Conservation (phyloP, 2,113 vertebrate genomes). For the Amblyopsis rosae region DNA sequence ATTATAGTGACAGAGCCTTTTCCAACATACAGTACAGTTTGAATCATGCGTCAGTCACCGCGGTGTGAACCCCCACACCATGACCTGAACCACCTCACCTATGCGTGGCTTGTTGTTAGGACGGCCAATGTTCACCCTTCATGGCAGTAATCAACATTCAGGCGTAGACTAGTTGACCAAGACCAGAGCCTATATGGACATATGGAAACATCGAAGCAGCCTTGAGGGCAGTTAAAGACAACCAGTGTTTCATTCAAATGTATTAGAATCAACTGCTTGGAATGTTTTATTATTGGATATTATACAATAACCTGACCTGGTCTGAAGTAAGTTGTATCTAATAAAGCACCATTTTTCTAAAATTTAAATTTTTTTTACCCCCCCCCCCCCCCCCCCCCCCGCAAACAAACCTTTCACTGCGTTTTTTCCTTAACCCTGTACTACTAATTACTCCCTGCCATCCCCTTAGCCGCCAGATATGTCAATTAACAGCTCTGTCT, state of each 20-base stretch:
- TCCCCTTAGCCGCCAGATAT: constrained; percentile 56
- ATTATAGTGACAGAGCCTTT: constrained; percentile 41
- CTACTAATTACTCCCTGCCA: constrained; percentile 36
- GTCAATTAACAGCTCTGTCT: constrained; percentile 68
- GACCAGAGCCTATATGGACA: background rate
- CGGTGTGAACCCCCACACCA: constrained; percentile 45
- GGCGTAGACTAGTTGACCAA: constrained; percentile 6
- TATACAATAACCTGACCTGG: too few relatives aligned
- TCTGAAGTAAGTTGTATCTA: background rate
- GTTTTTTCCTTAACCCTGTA: constrained; percentile 32
- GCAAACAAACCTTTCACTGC: constrained; percentile 22
- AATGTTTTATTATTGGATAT: too few relatives aligned
- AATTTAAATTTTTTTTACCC: too few relatives aligned
- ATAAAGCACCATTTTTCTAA: constrained; percentile 7
- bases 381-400: background rate
- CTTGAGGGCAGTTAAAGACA: too few relatives aligned
- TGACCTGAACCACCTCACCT: constrained; percentile 48
- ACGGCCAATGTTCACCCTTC: constrained; percentile 27
- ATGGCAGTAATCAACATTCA: constrained; percentile 32
- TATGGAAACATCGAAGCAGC: background rate
- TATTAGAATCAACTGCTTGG: too few relatives aligned
- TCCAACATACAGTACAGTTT: constrained; percentile 52
- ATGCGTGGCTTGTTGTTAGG: constrained; percentile 13
- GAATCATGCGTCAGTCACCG: constrained; percentile 17
- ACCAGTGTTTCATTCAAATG: too few relatives aligned